Evolutionary conservation across 2,113 vertebrate genomes (phyloP), one percentile per base, ranked within the genome.

Genomic region (Dicentrarchus labrax): DNA sequence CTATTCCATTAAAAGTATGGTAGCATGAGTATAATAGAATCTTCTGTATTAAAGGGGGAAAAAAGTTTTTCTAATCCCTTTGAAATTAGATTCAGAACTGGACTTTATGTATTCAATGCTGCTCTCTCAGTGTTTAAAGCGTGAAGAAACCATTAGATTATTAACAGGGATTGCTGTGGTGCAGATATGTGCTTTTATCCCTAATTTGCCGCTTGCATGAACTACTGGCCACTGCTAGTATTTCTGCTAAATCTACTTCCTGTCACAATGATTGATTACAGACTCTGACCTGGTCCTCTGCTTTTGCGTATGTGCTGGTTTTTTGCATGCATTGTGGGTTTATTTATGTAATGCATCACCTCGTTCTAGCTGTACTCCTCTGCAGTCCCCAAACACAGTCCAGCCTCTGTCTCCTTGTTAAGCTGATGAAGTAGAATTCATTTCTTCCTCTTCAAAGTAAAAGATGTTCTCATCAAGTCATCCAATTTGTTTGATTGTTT

Each of bases 241-340:
- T 83, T 83, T 84, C 74, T 86, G 79, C 80, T 84, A 73, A 84
- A 85, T 90, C 75, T 76, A 82, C 85, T 87, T 77, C 57, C 78
- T 80, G 89, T 93, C 89, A 80, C 60, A 19, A n/a, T 91, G 91
- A 94, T 84, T 79, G 80, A 93, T 94, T 88, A 83, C 59, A 74
- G 61, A 51, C 39, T 41, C 72, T 70, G 43, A 62, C 48, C 43
- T 54, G 73, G 80, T 79, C 61, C 39, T 77, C 24, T 22, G 62
- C 62, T 24, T 84, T 45, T 73, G 43, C 24, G 0, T 17, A 39
- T 45, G 8, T 53, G 59, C 56, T 48, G 38, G 2, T 84, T 74
- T 89, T 84, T 79, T 88, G 77, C 84, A 74, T 80, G 51, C 71
- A 36, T 68, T 39, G 80, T 67, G 0, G 17, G 72, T 86, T 91